phyloP scores from a whole-genome alignment of 1,140 invertebrate genomes.

The Pseudomyrmex flavicornis region DNA sequence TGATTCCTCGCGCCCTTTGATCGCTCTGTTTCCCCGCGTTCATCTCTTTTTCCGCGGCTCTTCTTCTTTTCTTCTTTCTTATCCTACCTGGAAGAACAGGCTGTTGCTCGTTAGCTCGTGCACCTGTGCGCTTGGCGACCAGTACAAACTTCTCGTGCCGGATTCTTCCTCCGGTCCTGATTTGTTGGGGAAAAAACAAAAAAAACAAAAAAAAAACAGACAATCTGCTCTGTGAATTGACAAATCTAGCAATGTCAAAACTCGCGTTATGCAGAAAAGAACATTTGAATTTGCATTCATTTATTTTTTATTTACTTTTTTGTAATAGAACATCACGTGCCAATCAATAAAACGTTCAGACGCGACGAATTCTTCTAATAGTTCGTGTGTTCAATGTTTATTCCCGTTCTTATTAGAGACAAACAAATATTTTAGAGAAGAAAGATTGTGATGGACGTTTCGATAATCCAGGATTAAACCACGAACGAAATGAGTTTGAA shows the following conservation, averaged over 20 bases:
- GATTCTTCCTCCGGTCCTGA: conserved; percentile 28
- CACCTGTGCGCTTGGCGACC: conserved; percentile 75
- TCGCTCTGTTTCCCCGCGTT: conserved; percentile 25
- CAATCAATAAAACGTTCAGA: neutral
- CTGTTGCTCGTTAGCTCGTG: conserved; percentile 75
- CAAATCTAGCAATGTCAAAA: neutral
- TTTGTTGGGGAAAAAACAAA: neutral
- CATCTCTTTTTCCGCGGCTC: conserved; percentile 5
- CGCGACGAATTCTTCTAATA: neutral
- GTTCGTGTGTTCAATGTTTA: neutral
- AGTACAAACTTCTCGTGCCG: conserved; percentile 77
- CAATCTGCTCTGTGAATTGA: neutral
- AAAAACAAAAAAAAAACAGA: conserved; percentile 13
- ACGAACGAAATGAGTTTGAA: conserved; percentile 25
- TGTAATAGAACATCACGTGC: too few species aligned
- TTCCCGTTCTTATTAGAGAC: neutral
- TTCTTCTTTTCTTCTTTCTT: conserved; percentile 28
- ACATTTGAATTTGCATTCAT: neutral
- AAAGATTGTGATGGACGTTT: conserved; percentile 4
- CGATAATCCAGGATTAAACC: conserved; percentile 49
- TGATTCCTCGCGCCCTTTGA: conserved; percentile 18
- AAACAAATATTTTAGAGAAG: neutral
- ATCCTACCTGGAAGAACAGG: conserved; percentile 55
- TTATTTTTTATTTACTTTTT: too few species aligned
- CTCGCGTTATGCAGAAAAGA: neutral